Base-by-base conservation (phyloP, 2,888 invertebrate genomes). In the Monopis laevigella region DNA sequence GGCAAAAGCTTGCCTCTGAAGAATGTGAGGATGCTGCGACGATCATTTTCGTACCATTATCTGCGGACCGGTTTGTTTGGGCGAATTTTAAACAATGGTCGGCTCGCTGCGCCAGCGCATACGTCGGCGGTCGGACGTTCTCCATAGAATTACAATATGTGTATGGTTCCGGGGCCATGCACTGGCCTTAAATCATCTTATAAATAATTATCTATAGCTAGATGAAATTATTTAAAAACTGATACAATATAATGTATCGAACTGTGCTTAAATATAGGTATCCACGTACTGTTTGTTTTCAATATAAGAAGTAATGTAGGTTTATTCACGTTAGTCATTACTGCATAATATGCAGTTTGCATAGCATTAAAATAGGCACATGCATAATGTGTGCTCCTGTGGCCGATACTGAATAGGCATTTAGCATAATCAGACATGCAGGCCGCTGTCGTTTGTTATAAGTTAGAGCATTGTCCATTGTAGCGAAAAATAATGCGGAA, bases 61-160 rank as follows among this genome's bases (percentile, higher is more conserved):
- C 65, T 65, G 46, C 40, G 54, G 52, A 78, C 78, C 75, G 74
- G 78, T 75, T 67, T 53, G 56, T 65, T 69, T 65, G 59, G 65
- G 63, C 61, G 60, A 69, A 70, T 73, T 68, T 71, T 58, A 73
- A 64, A 78, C 72, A 75, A 74, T 75, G 62, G 72, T 53, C 51
- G 53, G 48, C 44, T 35, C 40, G 21, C 42, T 36, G 50, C 43
- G 48, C 47, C 30, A 45, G 42, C 44, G 45, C 41, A 21, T 42
- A 29, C 18, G 29, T 17, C 16, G 34, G 13, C 27, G 21, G 10
- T 39, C 39, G 30, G 13, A 5, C 8, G 14, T 34, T 29, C 17
- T 10, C 16, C 34, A 17, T 14, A 6, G 21, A 36, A 36, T 36
- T 7, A 24, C 24, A 36, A 32, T 36, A 36, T 21, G 36, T 19